Conservation (phyloP, 2,888 invertebrate genomes). For the Xestia sexstrigata region DNA sequence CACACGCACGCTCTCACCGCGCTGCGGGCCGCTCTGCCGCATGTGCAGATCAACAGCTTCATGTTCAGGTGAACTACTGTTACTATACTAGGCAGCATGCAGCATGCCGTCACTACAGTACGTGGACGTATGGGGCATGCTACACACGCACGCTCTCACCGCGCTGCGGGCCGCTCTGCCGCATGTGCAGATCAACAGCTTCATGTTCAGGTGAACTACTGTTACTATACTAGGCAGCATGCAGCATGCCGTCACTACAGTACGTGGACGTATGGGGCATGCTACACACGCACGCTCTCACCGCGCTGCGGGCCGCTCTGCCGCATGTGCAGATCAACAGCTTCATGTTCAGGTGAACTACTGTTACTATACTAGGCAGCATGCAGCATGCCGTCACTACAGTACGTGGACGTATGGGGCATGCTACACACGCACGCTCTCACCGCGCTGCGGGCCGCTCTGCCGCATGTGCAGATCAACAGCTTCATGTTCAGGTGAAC, state of each 20-base stretch:
- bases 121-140: conserved; percentile 95
- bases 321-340: conserved; percentile 86
- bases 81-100: neutral
- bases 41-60: conserved; percentile 85
- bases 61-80: conserved; percentile 83
- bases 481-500: conserved; percentile 87
- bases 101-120: conserved; percentile 90
- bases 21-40: conserved; percentile 81
- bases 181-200: conserved; percentile 84
- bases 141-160: conserved; percentile 89
- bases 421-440: conserved; percentile 91
- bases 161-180: conserved; percentile 83
- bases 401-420: conserved; percentile 96
- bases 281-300: conserved; percentile 90
- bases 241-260: conserved; percentile 86
- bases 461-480: conserved; percentile 85
- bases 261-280: conserved; percentile 96
- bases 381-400: conserved; percentile 90
- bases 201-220: conserved; percentile 84
- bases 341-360: conserved; percentile 85
- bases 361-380: neutral
- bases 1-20: conserved; percentile 87
- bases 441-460: conserved; percentile 78
- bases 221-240: neutral
- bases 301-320: conserved; percentile 80